Evolutionary conservation across 2,113 vertebrate species (phyloP).

Genomic region (Bos indicus): DNA sequence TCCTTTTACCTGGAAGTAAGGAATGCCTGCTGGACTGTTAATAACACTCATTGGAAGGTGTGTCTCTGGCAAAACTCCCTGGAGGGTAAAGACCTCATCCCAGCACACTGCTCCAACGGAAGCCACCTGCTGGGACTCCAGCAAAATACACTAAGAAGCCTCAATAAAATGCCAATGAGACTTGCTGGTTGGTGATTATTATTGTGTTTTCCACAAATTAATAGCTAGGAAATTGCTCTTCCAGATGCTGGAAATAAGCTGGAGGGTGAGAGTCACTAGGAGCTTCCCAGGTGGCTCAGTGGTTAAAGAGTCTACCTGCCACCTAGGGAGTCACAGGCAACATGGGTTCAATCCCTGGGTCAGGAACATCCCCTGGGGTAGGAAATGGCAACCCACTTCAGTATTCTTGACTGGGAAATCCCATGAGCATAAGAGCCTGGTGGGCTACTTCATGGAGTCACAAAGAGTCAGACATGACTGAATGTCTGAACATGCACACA

Average conservation of each 20-base stretch:
- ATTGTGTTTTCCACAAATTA: background rate
- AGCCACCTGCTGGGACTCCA: background rate
- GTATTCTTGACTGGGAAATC: background rate
- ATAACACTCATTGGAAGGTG: accelerated
- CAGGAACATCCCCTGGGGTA: background rate
- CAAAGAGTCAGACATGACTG: background rate
- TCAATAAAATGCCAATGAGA: background rate
- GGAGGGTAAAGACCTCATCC: background rate
- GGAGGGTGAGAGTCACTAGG: too few species aligned
- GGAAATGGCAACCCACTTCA: background rate
- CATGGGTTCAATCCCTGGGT: background rate
- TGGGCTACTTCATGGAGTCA: background rate
- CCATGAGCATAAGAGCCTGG: background rate
- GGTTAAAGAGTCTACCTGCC: background rate
- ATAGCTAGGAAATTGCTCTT: background rate
- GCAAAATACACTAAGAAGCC: background rate
- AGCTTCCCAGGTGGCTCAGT: background rate
- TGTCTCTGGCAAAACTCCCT: background rate
- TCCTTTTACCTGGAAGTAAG: background rate
- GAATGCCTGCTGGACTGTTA: background rate
- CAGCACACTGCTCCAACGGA: background rate
- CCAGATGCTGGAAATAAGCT: background rate
- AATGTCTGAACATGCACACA: background rate
- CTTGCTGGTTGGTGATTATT: background rate
- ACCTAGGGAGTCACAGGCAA: background rate